Evolutionary conservation across 2,888 invertebrate species (phyloP), one percentile per base, ranked within the genome.

Genomic region (Latheticus oryzae): DNA sequence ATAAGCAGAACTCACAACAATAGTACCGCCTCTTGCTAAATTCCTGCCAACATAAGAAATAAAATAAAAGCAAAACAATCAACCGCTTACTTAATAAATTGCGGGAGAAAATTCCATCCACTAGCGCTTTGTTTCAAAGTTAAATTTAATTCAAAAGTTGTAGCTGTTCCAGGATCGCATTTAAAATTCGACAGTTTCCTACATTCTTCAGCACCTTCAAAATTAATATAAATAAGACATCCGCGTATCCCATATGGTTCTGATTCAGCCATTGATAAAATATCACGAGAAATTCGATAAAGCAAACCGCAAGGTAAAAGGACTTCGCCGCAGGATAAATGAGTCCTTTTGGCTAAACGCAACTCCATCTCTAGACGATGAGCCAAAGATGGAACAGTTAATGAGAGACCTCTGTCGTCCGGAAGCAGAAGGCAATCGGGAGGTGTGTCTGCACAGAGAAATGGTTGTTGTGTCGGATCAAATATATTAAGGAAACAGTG

Each of bases 171-270:
- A 42, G 90, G 89, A 80, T 95, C 93, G 74, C 91, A 89, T 78
- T 91, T 89, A 78, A 94, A 85, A 72, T 88, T 88, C 35, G 91
- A 91, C 69, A 95, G 84, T 73, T 87, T 83, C 70, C 89, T 83
- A 79, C 64, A 65, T 15, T 62, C 59, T 51, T 81, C 82, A 68
- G 85, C 85, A 45, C 87, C 87, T 76, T 92, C 90, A 71, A 93
- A 90, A 78, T 90, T 89, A 55, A 95, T 86, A 78, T 88, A 91
- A 63, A 95, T 82, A n/a, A 89, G 89, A 73, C 93, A 93, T 24
- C 94, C 95, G 66, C 92, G 82, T 38, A 94, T 85, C 42, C 95
- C 95, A 80, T 93, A 95, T 9, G 95, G 95, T 79, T 95, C 95
- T 43, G 88, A 87, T 76, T 93, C 93, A 1, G 95, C 91, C 82